phyloP scores from a whole-genome alignment of 2,888 invertebrate genomes.

The Sacculina carcini region DNA sequence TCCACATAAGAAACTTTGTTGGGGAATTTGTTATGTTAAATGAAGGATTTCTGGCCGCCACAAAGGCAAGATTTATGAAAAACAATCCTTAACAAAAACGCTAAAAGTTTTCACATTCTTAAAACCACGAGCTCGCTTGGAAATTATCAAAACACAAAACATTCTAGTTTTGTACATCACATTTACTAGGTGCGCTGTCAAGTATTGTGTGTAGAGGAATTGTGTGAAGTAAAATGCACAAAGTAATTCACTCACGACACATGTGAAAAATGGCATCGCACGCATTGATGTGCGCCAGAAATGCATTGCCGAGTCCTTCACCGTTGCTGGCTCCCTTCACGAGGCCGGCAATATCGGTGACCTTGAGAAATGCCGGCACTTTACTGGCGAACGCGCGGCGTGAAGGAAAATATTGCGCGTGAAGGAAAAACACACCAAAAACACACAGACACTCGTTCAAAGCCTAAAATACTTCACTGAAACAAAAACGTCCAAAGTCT shows the following conservation, averaged over 20 bases:
- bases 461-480: too few relatives aligned
- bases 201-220: neutral
- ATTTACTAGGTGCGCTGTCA: neutral
- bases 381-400: conserved; percentile 36
- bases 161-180: neutral
- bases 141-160: neutral
- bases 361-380: conserved; percentile 89
- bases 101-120: too few relatives aligned
- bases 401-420: neutral
- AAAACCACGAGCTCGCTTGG: too few relatives aligned
- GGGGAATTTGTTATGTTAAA: too few relatives aligned
- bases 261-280: conserved; percentile 96
- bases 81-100: too few relatives aligned
- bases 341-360: conserved; percentile 93
- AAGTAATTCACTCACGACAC: conserved; percentile 42
- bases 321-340: conserved; percentile 96
- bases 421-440: too few relatives aligned
- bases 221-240: too few relatives aligned
- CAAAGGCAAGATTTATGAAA: too few relatives aligned
- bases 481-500: too few relatives aligned
- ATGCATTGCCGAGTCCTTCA: conserved; percentile 92
- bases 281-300: conserved; percentile 90
- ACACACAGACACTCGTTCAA: too few relatives aligned
- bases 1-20: too few relatives aligned
- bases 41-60: too few relatives aligned